Percentiles rank a stretch among this genome's conserved stretches.
phyloP scores from a whole-genome alignment of 2,888 invertebrate genomes.

The Epinotia brunnichana region DNA sequence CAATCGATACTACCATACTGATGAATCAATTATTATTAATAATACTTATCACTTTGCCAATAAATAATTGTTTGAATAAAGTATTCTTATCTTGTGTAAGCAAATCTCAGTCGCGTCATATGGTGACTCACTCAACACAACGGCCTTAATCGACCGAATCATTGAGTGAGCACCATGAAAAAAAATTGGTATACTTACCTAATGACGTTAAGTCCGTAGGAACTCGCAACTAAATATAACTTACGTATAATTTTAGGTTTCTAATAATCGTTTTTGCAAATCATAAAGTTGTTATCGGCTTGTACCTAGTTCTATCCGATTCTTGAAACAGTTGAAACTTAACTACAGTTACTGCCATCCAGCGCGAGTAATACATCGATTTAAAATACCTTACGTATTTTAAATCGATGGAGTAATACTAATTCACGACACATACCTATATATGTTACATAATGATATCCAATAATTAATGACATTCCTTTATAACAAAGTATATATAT shows the following conservation, averaged over 20 bases:
- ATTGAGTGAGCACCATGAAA: conserved; percentile 21
- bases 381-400: no score
- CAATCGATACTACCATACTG: not conserved
- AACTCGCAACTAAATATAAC: conserved; percentile 6
- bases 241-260: not conserved
- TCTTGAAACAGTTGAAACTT: no score
- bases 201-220: conserved; percentile 22
- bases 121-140: conserved; percentile 3
- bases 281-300: no score
- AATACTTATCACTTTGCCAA: conserved; percentile 14
- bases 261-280: no score
- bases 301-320: no score
- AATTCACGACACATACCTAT: not conserved
- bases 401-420: not conserved
- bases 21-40: conserved; percentile 6
- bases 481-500: not conserved
- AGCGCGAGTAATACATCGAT: not conserved
- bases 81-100: conserved; percentile 24
- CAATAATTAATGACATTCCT: not conserved
- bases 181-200: not conserved
- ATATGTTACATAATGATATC: not conserved
- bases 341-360: not conserved
- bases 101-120: conserved; percentile 26
- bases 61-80: conserved; percentile 26
- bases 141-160: not conserved